These are phyloP conservation scores for Phyllostomus discolor DNA, from an alignment of 2,113 vertebrate species.

Conservation along the genomic window DNA sequence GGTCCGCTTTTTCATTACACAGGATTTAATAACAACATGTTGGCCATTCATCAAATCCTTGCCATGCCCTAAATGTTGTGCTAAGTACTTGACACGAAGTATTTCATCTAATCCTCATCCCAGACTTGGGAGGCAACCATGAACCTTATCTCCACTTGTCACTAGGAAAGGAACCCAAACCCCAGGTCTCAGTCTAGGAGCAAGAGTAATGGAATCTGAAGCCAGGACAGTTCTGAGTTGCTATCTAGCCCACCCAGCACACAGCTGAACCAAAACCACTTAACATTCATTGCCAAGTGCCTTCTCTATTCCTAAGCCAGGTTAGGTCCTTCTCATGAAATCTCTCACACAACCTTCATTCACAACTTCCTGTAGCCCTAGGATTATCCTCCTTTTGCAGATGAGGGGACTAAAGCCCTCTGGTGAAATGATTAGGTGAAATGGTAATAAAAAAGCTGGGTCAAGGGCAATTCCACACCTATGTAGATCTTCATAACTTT, in stretches of 20 bases:
- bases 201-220: not conserved
- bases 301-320: not conserved
- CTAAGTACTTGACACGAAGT: not conserved
- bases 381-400: not conserved
- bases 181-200: not conserved
- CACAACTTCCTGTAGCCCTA: not conserved
- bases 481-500: not conserved
- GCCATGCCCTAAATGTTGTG: not conserved
- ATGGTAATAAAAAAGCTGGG: not conserved
- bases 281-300: not conserved
- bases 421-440: not conserved
- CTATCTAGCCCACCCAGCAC: not conserved
- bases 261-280: not conserved
- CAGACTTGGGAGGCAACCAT: not conserved
- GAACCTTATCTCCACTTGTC: not conserved
- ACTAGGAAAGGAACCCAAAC: not conserved
- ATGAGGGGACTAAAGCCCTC: not conserved
- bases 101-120: not conserved
- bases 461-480: not conserved
- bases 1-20: not conserved
- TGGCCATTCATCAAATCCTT: not conserved
- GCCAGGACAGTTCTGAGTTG: not conserved
- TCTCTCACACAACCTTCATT: not conserved
- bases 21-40: not conserved
- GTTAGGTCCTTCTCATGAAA: not conserved